Base-by-base conservation (phyloP, 2,113 vertebrate species). In the Orientallactaga bullata region DNA sequence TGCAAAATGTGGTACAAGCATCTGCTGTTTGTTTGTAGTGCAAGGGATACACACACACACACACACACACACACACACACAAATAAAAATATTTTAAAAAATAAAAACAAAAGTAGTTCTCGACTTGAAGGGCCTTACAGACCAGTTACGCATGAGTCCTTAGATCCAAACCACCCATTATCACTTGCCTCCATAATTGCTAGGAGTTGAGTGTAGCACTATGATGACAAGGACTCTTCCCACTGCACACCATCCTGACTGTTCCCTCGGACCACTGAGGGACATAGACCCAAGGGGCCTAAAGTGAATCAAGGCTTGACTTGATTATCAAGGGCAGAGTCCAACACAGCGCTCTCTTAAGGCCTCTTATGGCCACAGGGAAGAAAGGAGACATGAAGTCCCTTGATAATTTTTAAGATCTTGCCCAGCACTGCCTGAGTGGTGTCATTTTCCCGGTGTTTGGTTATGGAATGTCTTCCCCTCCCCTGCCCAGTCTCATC, bases 171-270 rank as follows among this genome's bases (percentile, higher is more conserved):
- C 42, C 20, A 37, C 16, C 2, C 35, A 47, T 74, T 0, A 28
- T 68, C 6, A 7, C 18, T 5, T 4, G 6, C 55, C 1, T 5
- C 58, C 1, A 13, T 30, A 39, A 4, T 2, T 32, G 30, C 68
- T 0, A 24, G 47, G 47, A 74, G 32, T 0, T 2, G 35, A 28
- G 42, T 26, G 24, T 10, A 35, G 20, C 0, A 15, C 26, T 30
- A 18, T 30, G 5, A 37, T 2, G 12, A 51, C 28, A 0, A 23
- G 13, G 73, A 32, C 18, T 47, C 42, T 8, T 26, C 23, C 26
- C 65, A 42, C 11, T 26, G 5, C 7, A 32, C 20, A 5, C 23
- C 11, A 18, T n/a, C 39, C 24, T 30, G 3, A 20, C 11, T 23
- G 66, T 32, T 17, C 17, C 58, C 18, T 26, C 32, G 69, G n/a